These are phyloP conservation scores for Agonum fuliginosum DNA, from an alignment of 2,888 invertebrate species.

Conservation along the genomic window DNA sequence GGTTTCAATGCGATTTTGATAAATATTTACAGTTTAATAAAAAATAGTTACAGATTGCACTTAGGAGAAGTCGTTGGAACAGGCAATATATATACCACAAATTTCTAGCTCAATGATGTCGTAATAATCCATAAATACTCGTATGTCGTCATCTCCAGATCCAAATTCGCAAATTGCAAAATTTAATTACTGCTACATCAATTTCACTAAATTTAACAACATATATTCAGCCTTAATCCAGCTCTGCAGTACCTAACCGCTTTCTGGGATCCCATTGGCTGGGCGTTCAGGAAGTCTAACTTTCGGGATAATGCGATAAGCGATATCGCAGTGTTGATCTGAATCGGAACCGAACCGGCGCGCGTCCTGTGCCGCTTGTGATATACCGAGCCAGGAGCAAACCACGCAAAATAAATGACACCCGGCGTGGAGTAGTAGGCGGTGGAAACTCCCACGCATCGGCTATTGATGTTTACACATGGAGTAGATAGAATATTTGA, in stretches of 20 bases:
- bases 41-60: too few relatives aligned
- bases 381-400: background rate
- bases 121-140: too few relatives aligned
- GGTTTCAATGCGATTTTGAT: too few relatives aligned
- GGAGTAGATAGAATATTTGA: background rate
- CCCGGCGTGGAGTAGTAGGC: background rate
- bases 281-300: conserved; percentile 52
- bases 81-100: too few relatives aligned
- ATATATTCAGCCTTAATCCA: conserved; percentile 8
- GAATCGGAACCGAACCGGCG: conserved; percentile 35
- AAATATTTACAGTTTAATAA: too few relatives aligned
- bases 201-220: conserved; percentile 10
- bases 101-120: too few relatives aligned
- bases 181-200: conserved; percentile 12
- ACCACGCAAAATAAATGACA: conserved; percentile 47
- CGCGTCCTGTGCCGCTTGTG: background rate
- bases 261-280: conserved; percentile 12
- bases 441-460: background rate
- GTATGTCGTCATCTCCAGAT: too few relatives aligned
- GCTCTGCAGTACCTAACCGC: background rate
- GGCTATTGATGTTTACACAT: background rate
- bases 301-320: conserved; percentile 56
- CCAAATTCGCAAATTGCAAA: too few relatives aligned
- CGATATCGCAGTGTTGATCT: conserved; percentile 48
- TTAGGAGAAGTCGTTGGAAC: too few relatives aligned